phyloP scores from a whole-genome alignment of 1,140 invertebrate species.

The Nasonia longicornis region DNA sequence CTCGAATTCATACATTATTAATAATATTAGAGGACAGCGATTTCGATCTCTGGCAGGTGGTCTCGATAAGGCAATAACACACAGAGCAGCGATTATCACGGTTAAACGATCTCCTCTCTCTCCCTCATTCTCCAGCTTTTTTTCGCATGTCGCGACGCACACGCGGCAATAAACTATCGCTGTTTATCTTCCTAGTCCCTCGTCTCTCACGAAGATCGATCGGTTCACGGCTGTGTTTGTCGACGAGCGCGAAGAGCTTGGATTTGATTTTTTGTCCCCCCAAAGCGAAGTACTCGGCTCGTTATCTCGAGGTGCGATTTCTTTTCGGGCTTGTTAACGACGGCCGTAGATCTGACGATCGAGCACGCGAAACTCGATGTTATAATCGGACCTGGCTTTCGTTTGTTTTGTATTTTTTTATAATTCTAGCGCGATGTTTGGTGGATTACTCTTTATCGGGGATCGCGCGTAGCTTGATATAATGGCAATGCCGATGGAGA shows the following conservation, averaged over 20 bases:
- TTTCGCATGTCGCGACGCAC: conserved; percentile 23
- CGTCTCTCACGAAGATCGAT: conserved; percentile 34
- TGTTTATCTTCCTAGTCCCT: conserved; percentile 3
- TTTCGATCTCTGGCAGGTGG: background rate
- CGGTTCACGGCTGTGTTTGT: conserved; percentile 28
- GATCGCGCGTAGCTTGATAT: background rate
- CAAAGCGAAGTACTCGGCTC: background rate
- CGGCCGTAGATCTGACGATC: background rate
- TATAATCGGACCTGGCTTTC: too few relatives aligned
- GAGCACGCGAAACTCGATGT: background rate
- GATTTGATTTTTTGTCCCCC: background rate
- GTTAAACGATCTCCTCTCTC: conserved; percentile 25
- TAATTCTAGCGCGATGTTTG: background rate
- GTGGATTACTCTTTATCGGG: background rate
- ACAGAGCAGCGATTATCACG: conserved; percentile 31
- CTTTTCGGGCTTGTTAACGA: background rate
- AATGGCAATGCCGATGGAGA: conserved; percentile 11
- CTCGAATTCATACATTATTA: background rate
- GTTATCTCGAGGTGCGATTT: background rate
- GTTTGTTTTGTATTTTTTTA: background rate
- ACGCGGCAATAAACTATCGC: conserved; percentile 26
- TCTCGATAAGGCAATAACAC: background rate
- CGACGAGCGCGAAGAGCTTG: background rate
- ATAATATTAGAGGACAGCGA: background rate
- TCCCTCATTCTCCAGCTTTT: background rate